Evolutionary conservation across 2,888 invertebrate species (phyloP), one percentile per base, ranked within the genome.

Genomic region (Iphiclides podalirius): DNA sequence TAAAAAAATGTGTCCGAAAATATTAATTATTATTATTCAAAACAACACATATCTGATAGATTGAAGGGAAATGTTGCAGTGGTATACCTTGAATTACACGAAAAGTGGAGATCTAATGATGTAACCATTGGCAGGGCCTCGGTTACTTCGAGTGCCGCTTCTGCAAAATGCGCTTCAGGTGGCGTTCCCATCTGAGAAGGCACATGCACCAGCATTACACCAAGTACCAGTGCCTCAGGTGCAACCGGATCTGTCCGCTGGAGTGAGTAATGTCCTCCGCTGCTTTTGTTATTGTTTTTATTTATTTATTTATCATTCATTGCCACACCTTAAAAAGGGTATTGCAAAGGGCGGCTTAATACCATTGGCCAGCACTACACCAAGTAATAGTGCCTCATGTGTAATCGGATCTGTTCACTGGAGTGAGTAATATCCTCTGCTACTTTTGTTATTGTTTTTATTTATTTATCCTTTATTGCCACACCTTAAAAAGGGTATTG

Each of bases 151-250:
- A 77, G 53, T 88, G 87, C 52, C 68, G 72, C 0, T 78, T 85
- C 53, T 88, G 87, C 20, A 72, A 68, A 1, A 76, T 77, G 72
- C 67, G 80, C 0, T 84, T 76, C 63, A 77, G 71, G 45, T 69
- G 71, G 57, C 69, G 70, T 31, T 79, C 79, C 26, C 64, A 72
- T 1, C 47, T 84, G 1, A 64, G 71, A 1, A 73, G 69, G 40
- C 87, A 88, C 41, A 70, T 78, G 54, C 63, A 68, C 0, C 70
- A 75, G 7, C 87, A 88, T 43, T 86, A 74, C 61, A 68, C 64
- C 1, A 73, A 72, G 47, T 86, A 73, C 39, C 64, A 79, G 40
- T 87, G 87, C 42, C 63, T 78, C 20, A 58, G 79, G 7, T 87
- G 87, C 47, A 59, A 68, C 0, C 64, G 79, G 1, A 58, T 76